Base-by-base conservation (phyloP, 2,113 vertebrate species). In the Cheirogaleus medius region DNA sequence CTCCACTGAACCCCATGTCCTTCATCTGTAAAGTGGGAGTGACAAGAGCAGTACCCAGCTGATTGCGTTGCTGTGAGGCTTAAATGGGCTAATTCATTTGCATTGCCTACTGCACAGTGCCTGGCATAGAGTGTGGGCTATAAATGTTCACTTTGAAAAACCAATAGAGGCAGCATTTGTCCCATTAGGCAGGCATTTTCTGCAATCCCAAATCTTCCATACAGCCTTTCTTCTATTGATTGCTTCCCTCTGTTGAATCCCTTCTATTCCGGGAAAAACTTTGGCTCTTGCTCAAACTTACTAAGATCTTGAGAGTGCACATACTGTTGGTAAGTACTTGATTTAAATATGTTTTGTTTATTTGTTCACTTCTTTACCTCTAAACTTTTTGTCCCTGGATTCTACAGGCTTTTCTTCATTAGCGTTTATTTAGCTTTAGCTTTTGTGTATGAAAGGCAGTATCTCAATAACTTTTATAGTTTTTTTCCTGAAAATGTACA, bases 211-310 rank as follows among this genome's bases (percentile, higher is more conserved):
- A 0, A 78, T 77, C 64, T 73, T 94, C 90, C 47, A 39, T 74
- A 94, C 66, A 85, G 34, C 56, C 34, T 97, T 97, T 97, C 52
- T 69, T 96, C 11, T 69, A 25, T 49, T 47, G 32, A 32, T 13
- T 6, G 2, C 29, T 54, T 78, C 14, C 37, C 29, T 42, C 27
- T 68, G 81, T 47, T 6, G 7, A 15, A 63, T n/a, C 25, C 71
- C 52, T 47, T 74, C 80, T 86, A 54, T 15, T n/a, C 1, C 1
- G 14, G 39, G 20, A 63, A 78, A 44, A 73, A 42, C 29, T n/a
- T 86, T 82, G 21, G 5, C 6, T 86, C 56, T 64, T 74, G 23
- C 32, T 86, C n/a, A 32, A n/a, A 66, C 17, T 54, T n/a, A 14
- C 21, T 74, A 76, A 87, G 44, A 54, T 82, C 23, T 13, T 56